A percentile compares a stretch with the other conserved stretches of the same genome.
Evolutionary conservation across 2,888 invertebrate species (phyloP).

Genomic region (Drosophila subsilvestris): DNA sequence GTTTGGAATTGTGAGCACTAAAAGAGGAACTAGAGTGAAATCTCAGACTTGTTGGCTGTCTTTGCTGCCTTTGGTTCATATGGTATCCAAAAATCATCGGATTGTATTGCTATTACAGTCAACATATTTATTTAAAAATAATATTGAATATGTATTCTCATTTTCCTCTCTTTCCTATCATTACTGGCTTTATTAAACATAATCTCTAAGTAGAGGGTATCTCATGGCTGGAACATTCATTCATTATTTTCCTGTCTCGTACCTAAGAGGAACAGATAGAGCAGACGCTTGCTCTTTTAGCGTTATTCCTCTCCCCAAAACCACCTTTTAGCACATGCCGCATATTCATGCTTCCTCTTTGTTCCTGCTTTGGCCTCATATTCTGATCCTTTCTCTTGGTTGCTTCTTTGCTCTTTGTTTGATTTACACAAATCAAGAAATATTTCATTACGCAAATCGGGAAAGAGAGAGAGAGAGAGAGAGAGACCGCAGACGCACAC

Average conservation of each 20-base stretch:
- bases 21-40: too few species aligned
- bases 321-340: background rate
- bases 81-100: too few species aligned
- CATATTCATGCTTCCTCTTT: background rate
- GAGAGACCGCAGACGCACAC: constrained; percentile 32
- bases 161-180: too few species aligned
- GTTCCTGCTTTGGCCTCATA: background rate
- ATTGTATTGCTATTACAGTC: too few species aligned
- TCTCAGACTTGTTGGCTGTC: too few species aligned
- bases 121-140: too few species aligned
- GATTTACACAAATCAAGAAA: constrained; percentile 42
- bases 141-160: too few species aligned
- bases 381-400: background rate
- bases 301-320: background rate
- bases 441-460: constrained; percentile 47
- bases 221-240: background rate
- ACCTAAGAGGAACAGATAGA: background rate
- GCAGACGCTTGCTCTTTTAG: background rate
- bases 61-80: too few species aligned
- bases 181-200: too few species aligned
- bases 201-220: background rate
- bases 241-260: background rate
- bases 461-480: background rate
- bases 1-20: too few species aligned
- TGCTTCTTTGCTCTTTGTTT: constrained; percentile 6